These are phyloP conservation scores for Pristis pectinata DNA, from an alignment of 2,797 vertebrate genomes.

Conservation along the genomic window DNA sequence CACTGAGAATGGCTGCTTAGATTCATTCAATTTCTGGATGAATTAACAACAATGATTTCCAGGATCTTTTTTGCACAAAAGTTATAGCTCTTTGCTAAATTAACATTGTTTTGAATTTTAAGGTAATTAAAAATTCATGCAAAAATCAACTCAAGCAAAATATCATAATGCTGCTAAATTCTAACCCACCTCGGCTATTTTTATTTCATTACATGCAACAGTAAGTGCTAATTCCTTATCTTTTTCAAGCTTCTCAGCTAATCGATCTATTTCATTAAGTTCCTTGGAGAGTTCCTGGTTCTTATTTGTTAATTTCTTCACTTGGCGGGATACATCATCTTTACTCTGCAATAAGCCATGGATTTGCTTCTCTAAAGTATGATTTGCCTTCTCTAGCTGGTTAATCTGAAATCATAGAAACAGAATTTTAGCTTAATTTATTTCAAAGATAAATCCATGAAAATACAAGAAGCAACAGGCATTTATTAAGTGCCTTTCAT, in stretches of 20 bases:
- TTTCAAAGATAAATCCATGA: neutral
- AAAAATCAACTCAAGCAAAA: neutral
- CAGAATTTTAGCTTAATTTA: slow-evolving; percentile 37
- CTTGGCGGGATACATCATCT: slow-evolving; percentile 49
- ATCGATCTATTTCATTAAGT: slow-evolving; percentile 54
- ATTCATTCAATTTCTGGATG: neutral
- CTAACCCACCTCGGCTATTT: slow-evolving; percentile 55
- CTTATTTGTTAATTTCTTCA: slow-evolving; percentile 51
- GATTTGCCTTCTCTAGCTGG: slow-evolving; percentile 54
- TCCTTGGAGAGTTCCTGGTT: slow-evolving; percentile 55
- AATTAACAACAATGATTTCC: neutral
- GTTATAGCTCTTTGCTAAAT: neutral
- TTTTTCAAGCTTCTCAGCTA: slow-evolving; percentile 53
- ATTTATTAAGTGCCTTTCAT: neutral
- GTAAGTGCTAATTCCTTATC: slow-evolving; percentile 52
- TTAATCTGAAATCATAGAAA: slow-evolving; percentile 53
- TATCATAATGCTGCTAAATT: neutral
- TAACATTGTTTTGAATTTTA: neutral
- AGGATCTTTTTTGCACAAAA: neutral
- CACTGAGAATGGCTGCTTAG: too few relatives aligned
- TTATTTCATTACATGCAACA: slow-evolving; percentile 51
- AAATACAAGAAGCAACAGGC: neutral
- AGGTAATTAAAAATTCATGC: neutral
- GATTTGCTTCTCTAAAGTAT: slow-evolving; percentile 54
- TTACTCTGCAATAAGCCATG: slow-evolving; percentile 52